Conservation (phyloP, 2,797 vertebrate species). For the Crenichthys baileyi region DNA sequence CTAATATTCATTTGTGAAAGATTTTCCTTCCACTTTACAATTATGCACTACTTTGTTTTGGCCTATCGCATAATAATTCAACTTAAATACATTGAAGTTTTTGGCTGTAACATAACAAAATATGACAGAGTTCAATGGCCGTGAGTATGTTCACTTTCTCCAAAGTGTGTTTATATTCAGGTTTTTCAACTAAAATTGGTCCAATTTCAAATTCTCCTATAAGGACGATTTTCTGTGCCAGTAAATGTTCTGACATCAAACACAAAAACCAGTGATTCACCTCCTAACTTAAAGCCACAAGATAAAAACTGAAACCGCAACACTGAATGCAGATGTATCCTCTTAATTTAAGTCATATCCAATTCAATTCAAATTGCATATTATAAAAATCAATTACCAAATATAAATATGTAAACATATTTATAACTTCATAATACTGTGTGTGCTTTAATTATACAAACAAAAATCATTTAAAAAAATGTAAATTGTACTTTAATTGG, state of each 20-base stretch:
- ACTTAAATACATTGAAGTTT: neutral
- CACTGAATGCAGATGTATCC: neutral
- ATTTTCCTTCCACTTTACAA: too few relatives aligned
- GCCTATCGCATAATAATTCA: neutral
- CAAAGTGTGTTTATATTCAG: neutral
- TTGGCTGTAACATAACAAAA: neutral
- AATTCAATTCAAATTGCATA: neutral
- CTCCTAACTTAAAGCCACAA: neutral
- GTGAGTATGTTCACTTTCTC: neutral
- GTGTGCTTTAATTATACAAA: neutral
- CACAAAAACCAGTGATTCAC: neutral
- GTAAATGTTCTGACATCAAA: neutral
- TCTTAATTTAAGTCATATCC: neutral
- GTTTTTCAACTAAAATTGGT: neutral
- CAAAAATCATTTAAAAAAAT: too few relatives aligned
- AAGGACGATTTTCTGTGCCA: neutral
- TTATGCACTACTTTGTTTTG: neutral
- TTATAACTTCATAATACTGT: neutral
- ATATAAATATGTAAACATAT: neutral
- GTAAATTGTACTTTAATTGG: too few relatives aligned
- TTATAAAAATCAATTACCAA: neutral
- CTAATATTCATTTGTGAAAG: too few relatives aligned
- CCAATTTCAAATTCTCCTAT: neutral
- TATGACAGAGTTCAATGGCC: neutral
- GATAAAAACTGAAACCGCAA: neutral